Base-by-base conservation (phyloP, 2,113 vertebrate species). In the Dascyllus trimaculatus region DNA sequence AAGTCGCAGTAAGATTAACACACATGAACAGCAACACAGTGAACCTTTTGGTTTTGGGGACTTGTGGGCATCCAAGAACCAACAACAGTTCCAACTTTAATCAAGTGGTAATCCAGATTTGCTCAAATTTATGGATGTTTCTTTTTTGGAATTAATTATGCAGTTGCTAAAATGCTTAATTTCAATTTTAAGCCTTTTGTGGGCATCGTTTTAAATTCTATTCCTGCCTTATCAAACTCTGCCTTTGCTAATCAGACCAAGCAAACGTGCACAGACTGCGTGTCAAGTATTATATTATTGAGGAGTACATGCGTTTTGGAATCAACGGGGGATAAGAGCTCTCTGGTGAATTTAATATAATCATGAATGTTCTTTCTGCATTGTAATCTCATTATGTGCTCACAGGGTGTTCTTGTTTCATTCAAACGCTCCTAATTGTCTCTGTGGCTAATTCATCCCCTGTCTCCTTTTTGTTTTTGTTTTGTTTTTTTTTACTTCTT, bases 321-420 rank as follows among this genome's bases (percentile, higher is more conserved):
- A 77, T 77, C 35, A 69, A 4, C 45, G 0, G 25, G n/a, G 57
- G 78, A 84, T 61, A 65, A 56, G 43, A 77, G 78, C 83, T 91
- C 73, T 80, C 90, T 81, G 83, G 85, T 80, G 87, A 71, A 82
- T 91, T 74, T 45, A 84, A 83, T 76, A 85, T 86, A 87, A 90
- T 92, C 79, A 86, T 85, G 70, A 87, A 88, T 89, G 85, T 90
- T 93, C 80, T 83, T 80, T 89, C 82, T 86, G 80, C 80, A 76
- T 77, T 91, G 71, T 93, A 86, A 94, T 94, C 91, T 89, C 85
- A 91, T 94, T 90, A 88, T 52, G 77, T 78, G 65, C 73, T 91
- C 85, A 90, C 91, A 82, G 80, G 65, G 76, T 92, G 90, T 92
- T 90, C 87, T 85, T 62, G 53, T 89, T 85, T 90, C 72, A 86